phyloP scores from a whole-genome alignment of 2,113 vertebrate genomes.

The Cepphus grylle region DNA sequence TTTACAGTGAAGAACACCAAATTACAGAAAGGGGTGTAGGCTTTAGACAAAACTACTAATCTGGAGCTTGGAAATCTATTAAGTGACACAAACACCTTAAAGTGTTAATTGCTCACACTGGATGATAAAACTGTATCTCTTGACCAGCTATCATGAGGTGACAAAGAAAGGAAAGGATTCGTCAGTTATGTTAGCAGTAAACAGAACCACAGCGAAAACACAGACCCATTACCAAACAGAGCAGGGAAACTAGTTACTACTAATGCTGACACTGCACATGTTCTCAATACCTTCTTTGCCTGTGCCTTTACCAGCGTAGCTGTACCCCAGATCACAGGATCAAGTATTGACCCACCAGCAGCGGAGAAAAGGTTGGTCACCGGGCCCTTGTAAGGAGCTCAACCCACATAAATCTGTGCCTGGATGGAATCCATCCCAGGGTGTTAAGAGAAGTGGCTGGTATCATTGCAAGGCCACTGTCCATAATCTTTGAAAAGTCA shows the following conservation, averaged over 20 bases:
- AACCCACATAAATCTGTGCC: background rate
- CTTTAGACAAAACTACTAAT: background rate
- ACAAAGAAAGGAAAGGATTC: background rate
- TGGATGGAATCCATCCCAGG: fast-evolving
- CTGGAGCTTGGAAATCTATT: background rate
- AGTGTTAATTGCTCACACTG: background rate
- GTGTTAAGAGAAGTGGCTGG: background rate
- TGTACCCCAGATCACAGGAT: background rate
- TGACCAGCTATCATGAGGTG: background rate
- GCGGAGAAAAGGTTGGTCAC: background rate
- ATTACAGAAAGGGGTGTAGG: background rate
- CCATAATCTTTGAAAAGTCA: too few relatives aligned
- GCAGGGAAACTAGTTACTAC: background rate
- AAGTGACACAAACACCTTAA: background rate
- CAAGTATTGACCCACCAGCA: background rate
- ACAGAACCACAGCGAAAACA: background rate
- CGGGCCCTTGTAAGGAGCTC: background rate
- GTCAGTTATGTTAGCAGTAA: background rate
- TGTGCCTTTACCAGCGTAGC: background rate
- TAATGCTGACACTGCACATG: background rate
- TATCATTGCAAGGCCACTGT: background rate
- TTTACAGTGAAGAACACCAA: background rate
- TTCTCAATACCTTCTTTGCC: background rate
- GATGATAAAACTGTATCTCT: background rate
- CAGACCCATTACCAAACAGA: background rate